Conservation (phyloP, 1,140 invertebrate species). For the Papilio polytes region DNA sequence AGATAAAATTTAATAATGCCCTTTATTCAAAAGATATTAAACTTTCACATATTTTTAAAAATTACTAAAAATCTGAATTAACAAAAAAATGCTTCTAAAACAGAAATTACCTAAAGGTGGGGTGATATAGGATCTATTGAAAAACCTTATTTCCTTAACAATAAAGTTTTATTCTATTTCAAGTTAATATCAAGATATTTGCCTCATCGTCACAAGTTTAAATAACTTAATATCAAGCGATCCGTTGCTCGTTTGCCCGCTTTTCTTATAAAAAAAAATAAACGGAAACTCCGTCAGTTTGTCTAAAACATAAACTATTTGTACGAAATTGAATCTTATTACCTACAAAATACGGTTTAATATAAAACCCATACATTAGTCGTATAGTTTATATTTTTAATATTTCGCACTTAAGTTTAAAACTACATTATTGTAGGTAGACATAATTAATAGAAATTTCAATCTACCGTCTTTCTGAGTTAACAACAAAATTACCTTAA, state of each 20-base stretch:
- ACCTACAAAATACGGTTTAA: background rate
- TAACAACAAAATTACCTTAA: too few species aligned
- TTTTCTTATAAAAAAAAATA: too few species aligned
- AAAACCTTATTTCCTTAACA: background rate
- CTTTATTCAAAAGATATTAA: too few species aligned
- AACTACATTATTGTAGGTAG: background rate
- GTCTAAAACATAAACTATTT: conserved; percentile 28
- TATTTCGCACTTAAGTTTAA: too few species aligned
- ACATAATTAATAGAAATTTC: too few species aligned
- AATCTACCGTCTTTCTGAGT: too few species aligned
- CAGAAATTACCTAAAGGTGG: background rate
- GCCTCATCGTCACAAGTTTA: background rate
- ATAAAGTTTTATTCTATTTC: conserved; percentile 20
- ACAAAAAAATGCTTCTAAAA: too few species aligned
- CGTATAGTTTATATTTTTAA: background rate
- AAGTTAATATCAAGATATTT: background rate
- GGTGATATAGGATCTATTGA: background rate
- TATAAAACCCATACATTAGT: background rate
- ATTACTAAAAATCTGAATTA: too few species aligned
- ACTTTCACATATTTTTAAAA: too few species aligned
- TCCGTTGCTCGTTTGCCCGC: too few species aligned
- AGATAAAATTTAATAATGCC: too few species aligned
- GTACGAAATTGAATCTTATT: conserved; percentile 34
- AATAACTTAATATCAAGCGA: too few species aligned
- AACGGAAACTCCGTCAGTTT: background rate